Evolutionary conservation across 2,888 invertebrate genomes (phyloP), one percentile per base, ranked within the genome.

Genomic region (Tribolium freemani): DNA sequence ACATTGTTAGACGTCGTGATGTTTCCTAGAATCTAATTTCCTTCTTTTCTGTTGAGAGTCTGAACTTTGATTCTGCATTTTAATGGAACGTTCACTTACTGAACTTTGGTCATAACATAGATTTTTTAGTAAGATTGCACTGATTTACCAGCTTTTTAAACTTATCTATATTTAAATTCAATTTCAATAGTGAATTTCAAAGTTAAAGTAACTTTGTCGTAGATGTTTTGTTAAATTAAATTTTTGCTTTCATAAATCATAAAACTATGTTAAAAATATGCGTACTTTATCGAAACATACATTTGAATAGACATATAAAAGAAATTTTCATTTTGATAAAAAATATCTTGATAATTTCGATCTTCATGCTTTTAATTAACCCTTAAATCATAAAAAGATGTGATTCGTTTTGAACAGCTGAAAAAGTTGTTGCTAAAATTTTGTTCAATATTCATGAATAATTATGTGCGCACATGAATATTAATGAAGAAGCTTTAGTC

Each of bases 1-100:
- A 81, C 78, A 75, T 76, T 77, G 79, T 81, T 81, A 81, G 74
- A 72, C 66, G 53, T 72, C 76, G 76, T 77, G 77, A 76, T 77
- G 75, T 69, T 73, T 69, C 71, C 73, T 72, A 71, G 74, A 81
- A 81, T 81, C 78, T 75, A 78, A 80, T 80, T 78, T 78, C 75
- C 76, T 5, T 71, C 71, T 76, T 61, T 73, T 75, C 76, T 73
- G 64, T 51, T 70, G 57, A 61, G 67, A 56, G 60, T 69, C 13
- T 21, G 54, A 66, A 38, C 53, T 16, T 64, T 64, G 64, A 57
- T 64, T 64, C 54, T 54, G 64, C 64, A 64, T 64, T 45, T 53
- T 51, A 51, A 38, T 53, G 51, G 20, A 58, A 38, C 58, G 9
- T 13, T 45, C n/a, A 58, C 16, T 11, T 31, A 30, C n/a, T 13